Evolutionary conservation across 2,888 invertebrate species (phyloP).

Genomic region (Ectemnius cavifrons): DNA sequence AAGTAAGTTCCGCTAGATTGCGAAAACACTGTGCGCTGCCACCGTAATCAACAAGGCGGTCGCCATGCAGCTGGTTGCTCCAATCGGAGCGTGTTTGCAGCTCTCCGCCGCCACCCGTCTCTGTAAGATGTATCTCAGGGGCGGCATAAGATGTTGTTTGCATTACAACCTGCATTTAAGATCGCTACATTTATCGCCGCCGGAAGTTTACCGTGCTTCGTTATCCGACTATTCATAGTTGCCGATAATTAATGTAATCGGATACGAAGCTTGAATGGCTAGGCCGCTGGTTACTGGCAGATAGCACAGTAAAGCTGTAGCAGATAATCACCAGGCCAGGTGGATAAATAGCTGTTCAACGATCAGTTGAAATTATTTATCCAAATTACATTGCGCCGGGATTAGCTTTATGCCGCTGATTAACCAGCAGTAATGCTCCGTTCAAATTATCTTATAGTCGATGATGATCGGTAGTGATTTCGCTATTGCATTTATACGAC

Average conservation of each 20-base stretch:
- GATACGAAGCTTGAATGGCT: conserved; percentile 27
- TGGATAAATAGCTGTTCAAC: conserved; percentile 61
- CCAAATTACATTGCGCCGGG: conserved; percentile 50
- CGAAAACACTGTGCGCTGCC: no score
- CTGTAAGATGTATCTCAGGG: no score
- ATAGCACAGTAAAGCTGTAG: conserved; percentile 49
- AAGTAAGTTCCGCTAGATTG: no score
- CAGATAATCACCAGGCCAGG: conserved; percentile 61
- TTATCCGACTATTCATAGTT: conserved; percentile 33
- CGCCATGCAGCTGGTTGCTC: no score
- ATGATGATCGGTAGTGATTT: no score
- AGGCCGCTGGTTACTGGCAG: conserved; percentile 29
- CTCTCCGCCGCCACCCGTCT: no score
- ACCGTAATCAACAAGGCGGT: no score
- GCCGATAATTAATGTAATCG: conserved; percentile 46
- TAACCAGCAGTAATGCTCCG: conserved; percentile 32
- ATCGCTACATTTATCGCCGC: neutral
- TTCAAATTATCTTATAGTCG: conserved; percentile 20
- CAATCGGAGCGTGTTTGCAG: no score
- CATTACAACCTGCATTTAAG: conserved; percentile 3
- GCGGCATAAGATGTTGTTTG: no score
- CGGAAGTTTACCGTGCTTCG: neutral
- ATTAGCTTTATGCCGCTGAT: conserved; percentile 40
- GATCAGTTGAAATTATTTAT: conserved; percentile 63
- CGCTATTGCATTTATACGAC: no score